These are phyloP conservation scores for Podarcis muralis DNA, from an alignment of 2,113 vertebrate genomes.

Conservation along the genomic window DNA sequence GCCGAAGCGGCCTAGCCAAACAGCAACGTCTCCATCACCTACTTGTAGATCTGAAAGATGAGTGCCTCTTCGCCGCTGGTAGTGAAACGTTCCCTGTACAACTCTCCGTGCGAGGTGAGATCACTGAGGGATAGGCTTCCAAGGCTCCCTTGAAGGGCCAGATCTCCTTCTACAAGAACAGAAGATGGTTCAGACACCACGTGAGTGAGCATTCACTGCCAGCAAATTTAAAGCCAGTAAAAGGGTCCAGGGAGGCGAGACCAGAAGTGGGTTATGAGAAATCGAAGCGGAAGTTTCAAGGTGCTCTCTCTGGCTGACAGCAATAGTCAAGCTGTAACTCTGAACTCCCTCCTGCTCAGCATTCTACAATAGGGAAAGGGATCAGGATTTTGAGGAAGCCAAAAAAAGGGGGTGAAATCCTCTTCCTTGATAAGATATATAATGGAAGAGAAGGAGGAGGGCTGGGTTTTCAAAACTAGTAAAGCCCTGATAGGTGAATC, in stretches of 20 bases:
- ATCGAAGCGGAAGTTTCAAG: fast-evolving
- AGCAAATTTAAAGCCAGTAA: background rate
- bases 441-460: background rate
- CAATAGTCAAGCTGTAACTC: background rate
- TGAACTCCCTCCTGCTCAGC: background rate
- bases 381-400: background rate
- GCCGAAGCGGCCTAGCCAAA: background rate
- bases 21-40: constrained; percentile 46
- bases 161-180: constrained; percentile 84
- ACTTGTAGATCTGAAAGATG: constrained; percentile 92
- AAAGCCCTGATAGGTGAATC: background rate
- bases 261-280: background rate
- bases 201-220: fast-evolving
- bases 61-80: constrained; percentile 93
- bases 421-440: background rate
- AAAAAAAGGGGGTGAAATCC: too few species aligned
- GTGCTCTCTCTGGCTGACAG: background rate
- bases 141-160: constrained; percentile 90
- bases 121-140: constrained; percentile 95
- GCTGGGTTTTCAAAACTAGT: background rate
- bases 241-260: too few species aligned
- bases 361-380: background rate
- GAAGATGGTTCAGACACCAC: background rate
- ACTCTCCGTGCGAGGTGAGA: constrained; percentile 90
- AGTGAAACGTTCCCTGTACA: constrained; percentile 95